These are phyloP conservation scores for Piezodorus guildinii DNA, from an alignment of 1,140 invertebrate genomes.

Conservation along the genomic window DNA sequence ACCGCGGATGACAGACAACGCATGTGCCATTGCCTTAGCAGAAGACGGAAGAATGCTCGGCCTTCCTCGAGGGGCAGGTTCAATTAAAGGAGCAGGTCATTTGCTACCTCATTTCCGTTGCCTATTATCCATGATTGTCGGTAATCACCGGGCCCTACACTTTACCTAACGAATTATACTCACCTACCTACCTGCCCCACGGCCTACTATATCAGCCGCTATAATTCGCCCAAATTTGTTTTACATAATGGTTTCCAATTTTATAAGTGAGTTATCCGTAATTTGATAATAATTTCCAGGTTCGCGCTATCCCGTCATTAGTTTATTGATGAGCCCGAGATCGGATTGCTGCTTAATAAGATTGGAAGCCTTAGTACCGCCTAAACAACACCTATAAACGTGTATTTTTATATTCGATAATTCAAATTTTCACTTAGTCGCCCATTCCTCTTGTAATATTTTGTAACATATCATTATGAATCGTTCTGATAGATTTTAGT, in stretches of 20 bases:
- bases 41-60: background rate
- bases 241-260: slow-evolving; percentile 25
- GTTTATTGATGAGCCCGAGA: background rate
- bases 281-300: slow-evolving; percentile 23
- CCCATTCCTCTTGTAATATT: too few species aligned
- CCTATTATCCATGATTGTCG: slow-evolving; percentile 20
- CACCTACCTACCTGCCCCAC: background rate
- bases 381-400: too few species aligned
- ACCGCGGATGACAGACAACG: too few species aligned
- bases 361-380: too few species aligned
- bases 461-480: too few species aligned
- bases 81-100: slow-evolving; percentile 12
- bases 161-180: slow-evolving; percentile 22
- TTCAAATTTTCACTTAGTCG: too few species aligned
- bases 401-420: too few species aligned
- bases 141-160: slow-evolving; percentile 17
- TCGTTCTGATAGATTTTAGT: too few species aligned
- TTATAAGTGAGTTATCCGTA: slow-evolving; percentile 25
- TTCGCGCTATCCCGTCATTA: slow-evolving; percentile 12
- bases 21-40: too few species aligned
- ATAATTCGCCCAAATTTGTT: slow-evolving; percentile 23
- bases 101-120: slow-evolving; percentile 23
- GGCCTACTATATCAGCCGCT: background rate
- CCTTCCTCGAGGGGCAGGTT: background rate
- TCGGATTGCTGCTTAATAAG: background rate